These are phyloP conservation scores for Corydoras sp. DNA, from an alignment of 2,113 vertebrate species.

Conservation along the genomic window DNA sequence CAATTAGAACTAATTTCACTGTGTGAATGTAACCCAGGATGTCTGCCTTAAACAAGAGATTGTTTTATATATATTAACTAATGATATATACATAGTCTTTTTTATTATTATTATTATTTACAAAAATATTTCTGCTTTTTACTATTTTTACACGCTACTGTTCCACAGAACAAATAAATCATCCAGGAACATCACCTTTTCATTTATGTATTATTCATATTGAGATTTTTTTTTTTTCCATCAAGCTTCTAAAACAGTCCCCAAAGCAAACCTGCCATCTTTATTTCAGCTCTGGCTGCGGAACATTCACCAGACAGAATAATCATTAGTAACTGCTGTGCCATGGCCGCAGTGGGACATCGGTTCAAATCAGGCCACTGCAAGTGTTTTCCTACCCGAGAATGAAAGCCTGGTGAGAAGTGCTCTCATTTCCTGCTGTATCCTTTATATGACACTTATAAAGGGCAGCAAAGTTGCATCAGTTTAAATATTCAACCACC, in stretches of 20 bases:
- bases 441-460: conserved; percentile 25
- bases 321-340: conserved; percentile 29
- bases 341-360: conserved; percentile 22
- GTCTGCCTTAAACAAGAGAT: too few species aligned
- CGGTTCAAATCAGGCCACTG: conserved; percentile 34
- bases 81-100: too few species aligned
- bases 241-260: not conserved
- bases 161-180: too few species aligned
- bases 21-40: too few species aligned
- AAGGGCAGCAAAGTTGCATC: conserved; percentile 6
- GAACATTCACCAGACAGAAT: conserved; percentile 28
- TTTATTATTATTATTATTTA: too few species aligned
- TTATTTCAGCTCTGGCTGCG: not conserved
- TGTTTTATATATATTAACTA: too few species aligned
- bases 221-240: not conserved
- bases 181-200: too few species aligned
- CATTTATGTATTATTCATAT: not conserved
- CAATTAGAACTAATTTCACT: too few species aligned
- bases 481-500: conserved; percentile 15
- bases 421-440: conserved; percentile 5
- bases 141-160: too few species aligned
- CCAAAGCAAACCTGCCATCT: not conserved
- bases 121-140: too few species aligned
- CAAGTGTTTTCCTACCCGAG: conserved; percentile 12
- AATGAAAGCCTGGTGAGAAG: conserved; percentile 19